Conservation (phyloP, 2,888 invertebrate species). For the Buathra laborator region DNA sequence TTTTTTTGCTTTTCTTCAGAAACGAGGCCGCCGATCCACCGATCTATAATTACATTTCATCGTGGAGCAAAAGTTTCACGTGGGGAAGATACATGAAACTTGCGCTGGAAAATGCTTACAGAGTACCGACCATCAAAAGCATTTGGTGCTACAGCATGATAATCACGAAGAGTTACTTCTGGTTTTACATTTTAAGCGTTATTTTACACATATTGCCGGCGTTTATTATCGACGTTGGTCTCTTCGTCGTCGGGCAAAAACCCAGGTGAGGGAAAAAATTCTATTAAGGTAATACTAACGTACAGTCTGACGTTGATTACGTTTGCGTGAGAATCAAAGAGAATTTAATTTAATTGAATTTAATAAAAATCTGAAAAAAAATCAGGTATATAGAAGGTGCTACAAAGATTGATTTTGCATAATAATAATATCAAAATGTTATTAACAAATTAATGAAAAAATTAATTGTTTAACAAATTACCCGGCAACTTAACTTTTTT, state of each 20-base stretch:
- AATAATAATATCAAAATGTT: no score
- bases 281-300: background rate
- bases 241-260: constrained; percentile 86
- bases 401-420: no score
- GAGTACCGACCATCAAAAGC: constrained; percentile 74
- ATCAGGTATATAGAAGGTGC: no score
- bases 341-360: no score
- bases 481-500: no score
- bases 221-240: constrained; percentile 87
- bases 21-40: constrained; percentile 81
- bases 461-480: no score
- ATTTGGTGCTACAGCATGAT: constrained; percentile 85
- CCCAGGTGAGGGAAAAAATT: constrained; percentile 84
- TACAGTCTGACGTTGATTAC: no score
- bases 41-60: constrained; percentile 88
- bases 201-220: constrained; percentile 89
- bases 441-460: no score
- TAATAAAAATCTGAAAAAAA: no score
- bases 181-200: constrained; percentile 85
- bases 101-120: constrained; percentile 81
- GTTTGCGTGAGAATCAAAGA: no score
- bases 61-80: constrained; percentile 87
- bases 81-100: constrained; percentile 86
- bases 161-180: constrained; percentile 84
- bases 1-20: constrained; percentile 64